Percentiles rank a stretch among this genome's conserved stretches.
Evolutionary conservation across 2,797 vertebrate genomes (phyloP).

Genomic region (Falco berigora): DNA sequence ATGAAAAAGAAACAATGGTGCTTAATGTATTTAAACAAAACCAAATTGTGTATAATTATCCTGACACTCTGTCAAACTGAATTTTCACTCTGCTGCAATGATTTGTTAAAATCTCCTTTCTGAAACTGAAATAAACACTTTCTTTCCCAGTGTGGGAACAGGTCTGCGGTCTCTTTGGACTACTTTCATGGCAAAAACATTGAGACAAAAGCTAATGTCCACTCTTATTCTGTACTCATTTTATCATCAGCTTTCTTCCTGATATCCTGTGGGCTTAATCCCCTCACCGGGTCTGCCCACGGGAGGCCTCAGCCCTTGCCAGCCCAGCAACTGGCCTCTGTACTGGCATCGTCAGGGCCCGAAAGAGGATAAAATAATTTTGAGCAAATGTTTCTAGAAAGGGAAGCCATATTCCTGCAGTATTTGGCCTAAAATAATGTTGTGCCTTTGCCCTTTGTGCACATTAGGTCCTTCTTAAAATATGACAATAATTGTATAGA

Average conservation of each 20-base stretch:
- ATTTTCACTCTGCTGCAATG: background rate
- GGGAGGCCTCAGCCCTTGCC: background rate
- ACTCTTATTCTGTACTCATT: background rate
- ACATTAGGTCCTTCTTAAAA: background rate
- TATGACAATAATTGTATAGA: background rate
- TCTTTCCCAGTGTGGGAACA: background rate
- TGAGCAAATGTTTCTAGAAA: background rate
- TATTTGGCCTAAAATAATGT: background rate
- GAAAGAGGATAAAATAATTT: background rate
- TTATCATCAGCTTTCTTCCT: background rate
- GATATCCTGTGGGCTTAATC: fast-evolving
- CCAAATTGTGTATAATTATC: slow-evolving; percentile 32
- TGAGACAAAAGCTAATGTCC: background rate
- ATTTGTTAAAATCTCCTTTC: background rate
- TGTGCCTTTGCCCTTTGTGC: background rate
- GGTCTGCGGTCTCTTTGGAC: background rate
- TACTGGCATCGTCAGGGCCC: background rate
- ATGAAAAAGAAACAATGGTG: slow-evolving; percentile 22
- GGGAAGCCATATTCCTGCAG: background rate
- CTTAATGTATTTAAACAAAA: slow-evolving; percentile 44
- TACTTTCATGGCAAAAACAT: background rate
- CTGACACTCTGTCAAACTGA: background rate
- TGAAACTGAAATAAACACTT: background rate
- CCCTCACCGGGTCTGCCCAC: background rate
- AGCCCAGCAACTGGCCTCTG: background rate